These are phyloP conservation scores for Calyptommatus sinebrachiatus DNA, from an alignment of 2,113 vertebrate genomes.

Conservation along the genomic window DNA sequence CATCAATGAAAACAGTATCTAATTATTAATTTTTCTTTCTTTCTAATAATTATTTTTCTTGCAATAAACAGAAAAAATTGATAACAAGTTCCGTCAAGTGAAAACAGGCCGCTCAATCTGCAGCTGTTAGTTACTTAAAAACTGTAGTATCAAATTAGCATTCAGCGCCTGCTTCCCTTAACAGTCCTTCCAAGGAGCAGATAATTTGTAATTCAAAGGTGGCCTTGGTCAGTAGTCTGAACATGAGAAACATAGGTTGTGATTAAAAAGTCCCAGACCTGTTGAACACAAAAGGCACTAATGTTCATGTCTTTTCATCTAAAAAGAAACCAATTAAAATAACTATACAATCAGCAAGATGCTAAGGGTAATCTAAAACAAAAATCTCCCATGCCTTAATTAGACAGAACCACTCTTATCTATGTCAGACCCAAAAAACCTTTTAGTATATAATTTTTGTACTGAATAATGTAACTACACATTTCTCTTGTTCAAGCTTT, in stretches of 20 bases:
- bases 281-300: constrained; percentile 52
- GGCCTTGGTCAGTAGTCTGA: constrained; percentile 53
- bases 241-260: constrained; percentile 47
- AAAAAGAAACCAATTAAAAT: constrained; percentile 23
- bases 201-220: constrained; percentile 69
- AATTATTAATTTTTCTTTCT: constrained; percentile 10
- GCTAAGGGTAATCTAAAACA: constrained; percentile 37
- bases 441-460: neutral
- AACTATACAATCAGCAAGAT: constrained; percentile 25
- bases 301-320: constrained; percentile 49
- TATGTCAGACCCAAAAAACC: constrained; percentile 3
- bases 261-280: constrained; percentile 51
- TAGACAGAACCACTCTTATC: constrained; percentile 23
- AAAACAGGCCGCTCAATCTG: constrained; percentile 42
- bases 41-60: too few relatives aligned
- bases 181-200: constrained; percentile 64
- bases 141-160: constrained; percentile 61
- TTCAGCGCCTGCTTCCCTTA: constrained; percentile 56
- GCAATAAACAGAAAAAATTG: constrained; percentile 22
- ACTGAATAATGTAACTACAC: too few relatives aligned
- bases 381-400: constrained; percentile 30
- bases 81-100: constrained; percentile 35
- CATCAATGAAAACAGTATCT: constrained; percentile 32
- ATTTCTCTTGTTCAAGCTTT: neutral
- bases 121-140: constrained; percentile 52